A percentile compares a stretch with the other conserved stretches of the same genome.
These are phyloP conservation scores for Falco naumanni DNA, from an alignment of 2,797 vertebrate species.

Conservation along the genomic window DNA sequence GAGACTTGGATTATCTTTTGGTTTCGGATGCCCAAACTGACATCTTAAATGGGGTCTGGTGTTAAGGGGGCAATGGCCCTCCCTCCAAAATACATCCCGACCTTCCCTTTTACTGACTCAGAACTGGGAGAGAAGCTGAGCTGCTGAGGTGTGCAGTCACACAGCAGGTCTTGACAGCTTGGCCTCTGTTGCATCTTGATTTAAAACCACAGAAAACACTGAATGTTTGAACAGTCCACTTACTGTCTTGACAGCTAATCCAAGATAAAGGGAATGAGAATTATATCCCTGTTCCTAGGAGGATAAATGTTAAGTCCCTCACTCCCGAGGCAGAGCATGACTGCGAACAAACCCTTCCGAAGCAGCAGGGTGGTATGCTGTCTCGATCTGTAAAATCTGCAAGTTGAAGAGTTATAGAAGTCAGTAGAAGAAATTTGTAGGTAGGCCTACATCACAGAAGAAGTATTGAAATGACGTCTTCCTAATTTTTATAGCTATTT, in stretches of 20 bases:
- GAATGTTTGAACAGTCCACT: constrained; percentile 2
- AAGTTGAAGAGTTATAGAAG: background rate
- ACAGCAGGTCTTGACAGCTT: background rate
- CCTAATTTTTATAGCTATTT: background rate
- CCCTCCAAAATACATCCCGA: background rate
- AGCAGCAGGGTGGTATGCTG: background rate
- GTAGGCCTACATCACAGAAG: background rate
- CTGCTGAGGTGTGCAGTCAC: background rate
- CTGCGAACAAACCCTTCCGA: background rate
- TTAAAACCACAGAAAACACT: background rate
- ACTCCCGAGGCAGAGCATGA: background rate
- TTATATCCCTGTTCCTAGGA: background rate
- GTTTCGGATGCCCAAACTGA: background rate
- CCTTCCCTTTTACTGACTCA: background rate
- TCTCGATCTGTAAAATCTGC: background rate
- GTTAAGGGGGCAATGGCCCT: background rate
- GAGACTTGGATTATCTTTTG: background rate
- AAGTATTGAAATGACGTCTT: background rate
- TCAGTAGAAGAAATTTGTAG: background rate
- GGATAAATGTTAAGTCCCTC: background rate
- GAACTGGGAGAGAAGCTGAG: background rate
- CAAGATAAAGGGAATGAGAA: constrained; percentile 14
- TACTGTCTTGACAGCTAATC: background rate
- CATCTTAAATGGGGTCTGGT: background rate
- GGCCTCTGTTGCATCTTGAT: background rate